phyloP scores from a whole-genome alignment of 2,888 invertebrate genomes.

The Harmothoe impar region DNA sequence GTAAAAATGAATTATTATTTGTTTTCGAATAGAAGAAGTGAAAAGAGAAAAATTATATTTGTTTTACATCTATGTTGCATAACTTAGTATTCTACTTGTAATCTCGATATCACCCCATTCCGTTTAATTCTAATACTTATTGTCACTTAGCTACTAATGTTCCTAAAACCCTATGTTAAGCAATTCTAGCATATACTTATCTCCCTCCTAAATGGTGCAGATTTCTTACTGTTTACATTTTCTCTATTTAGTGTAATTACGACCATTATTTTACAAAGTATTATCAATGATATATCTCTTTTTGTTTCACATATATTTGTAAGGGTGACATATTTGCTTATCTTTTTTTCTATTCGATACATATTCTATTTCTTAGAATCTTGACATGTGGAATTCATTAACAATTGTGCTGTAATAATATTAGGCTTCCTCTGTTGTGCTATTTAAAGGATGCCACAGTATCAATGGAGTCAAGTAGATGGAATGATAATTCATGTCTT shows the following conservation, averaged over 20 bases:
- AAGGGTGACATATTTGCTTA: too few relatives aligned
- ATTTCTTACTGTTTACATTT: neutral
- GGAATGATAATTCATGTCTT: too few relatives aligned
- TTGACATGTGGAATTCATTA: too few relatives aligned
- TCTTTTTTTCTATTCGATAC: too few relatives aligned
- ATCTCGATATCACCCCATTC: neutral
- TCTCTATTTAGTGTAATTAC: neutral
- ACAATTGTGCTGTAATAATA: too few relatives aligned
- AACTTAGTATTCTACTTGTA: neutral
- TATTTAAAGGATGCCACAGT: too few relatives aligned
- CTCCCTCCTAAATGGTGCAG: neutral
- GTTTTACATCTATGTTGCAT: neutral
- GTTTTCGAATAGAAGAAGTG: neutral
- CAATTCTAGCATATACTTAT: neutral
- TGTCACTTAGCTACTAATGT: neutral
- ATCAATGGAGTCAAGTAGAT: too few relatives aligned
- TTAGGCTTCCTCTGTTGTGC: too few relatives aligned
- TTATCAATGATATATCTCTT: slow-evolving; percentile 9
- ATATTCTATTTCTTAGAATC: too few relatives aligned
- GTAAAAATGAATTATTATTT: neutral
- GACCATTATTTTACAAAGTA: neutral
- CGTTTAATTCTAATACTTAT: neutral
- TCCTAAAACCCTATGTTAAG: too few relatives aligned
- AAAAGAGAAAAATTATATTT: neutral
- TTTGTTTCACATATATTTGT: neutral